Base-by-base conservation (phyloP, 2,797 vertebrate species). In the Pseudochromis fuscus region DNA sequence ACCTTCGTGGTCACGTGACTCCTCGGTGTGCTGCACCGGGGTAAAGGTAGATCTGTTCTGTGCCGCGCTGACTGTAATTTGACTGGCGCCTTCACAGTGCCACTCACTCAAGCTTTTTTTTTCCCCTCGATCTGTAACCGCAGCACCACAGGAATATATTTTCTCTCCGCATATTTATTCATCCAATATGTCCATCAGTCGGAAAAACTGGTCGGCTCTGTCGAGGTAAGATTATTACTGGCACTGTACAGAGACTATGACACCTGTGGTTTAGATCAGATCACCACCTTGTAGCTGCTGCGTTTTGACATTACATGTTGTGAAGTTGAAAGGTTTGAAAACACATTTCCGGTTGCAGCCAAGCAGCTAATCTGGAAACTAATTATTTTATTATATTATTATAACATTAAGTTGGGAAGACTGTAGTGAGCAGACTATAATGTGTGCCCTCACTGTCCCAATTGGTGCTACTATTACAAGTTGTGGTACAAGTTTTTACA, bases 171-270 rank as follows among this genome's bases (percentile, higher is more conserved):
- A n/a, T n/a, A n/a, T n/a, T n/a, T n/a, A n/a, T 38, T 18, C 2
- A 27, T 2, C 0, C 51, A 81, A 50, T 2, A 98, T 98, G 97
- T 95, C 96, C 35, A 81, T 90, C 5, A 93, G 88, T 89, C 94
- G 96, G 70, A 96, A 95, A 88, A 95, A 95, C 89, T 99, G 96
- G 97, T 96, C 96, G 0, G 94, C 95, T 68, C 90, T 99, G 85
- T 98, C 97, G 92, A 97, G 96, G 97, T 98, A 91, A 93, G 95
- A 61, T 23, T 15, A 21, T 5, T 30, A 12, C 21, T 27, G 7
- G 3, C n/a, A 58, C 5, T 16, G 27, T 42, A 30, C 11, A 5
- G 38, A 28, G 33, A 68, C 28, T 33, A 21, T 25, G 45, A 55
- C 49, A 63, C 58, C 33, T 48, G 67, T 55, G 27, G 35, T 21